Base-by-base conservation (phyloP, 2,888 invertebrate species). In the Helobdella robusta region DNA sequence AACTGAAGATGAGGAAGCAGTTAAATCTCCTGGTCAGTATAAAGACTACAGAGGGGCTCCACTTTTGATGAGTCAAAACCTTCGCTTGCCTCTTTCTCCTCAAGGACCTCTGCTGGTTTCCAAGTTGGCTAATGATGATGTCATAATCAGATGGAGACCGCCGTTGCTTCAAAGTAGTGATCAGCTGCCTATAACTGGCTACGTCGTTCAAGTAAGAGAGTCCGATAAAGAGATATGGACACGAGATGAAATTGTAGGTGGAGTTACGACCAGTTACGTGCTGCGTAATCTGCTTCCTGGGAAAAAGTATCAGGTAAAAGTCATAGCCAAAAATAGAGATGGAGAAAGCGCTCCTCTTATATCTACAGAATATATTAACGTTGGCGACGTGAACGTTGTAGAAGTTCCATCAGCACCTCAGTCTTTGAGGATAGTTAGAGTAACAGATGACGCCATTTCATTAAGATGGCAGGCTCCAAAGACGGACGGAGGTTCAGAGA, bases 191-290 rank as follows among this genome's bases (percentile, higher is more conserved):
- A 68, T 80, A 18, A 75, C 75, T 15, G 73, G 73, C 54, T 79
- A 79, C 71, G 69, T 74, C 59, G 69, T 80, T 6, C 76, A 77
- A 66, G 61, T 72, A 15, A 65, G 48, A 30, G 71, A 73, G 59
- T 63, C 68, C 11, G 73, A 74, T 50, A 89, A 91, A 65, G 89
- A 90, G 40, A 90, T 91, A 6, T 95, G 94, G 94, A 84, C 92
- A 76, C 89, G 78, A 88, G 89, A 75, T 90, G 93, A 88, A 91
- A 92, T 80, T 70, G 70, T 70, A 68, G 73, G 56, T 68, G 68
- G 36, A 2, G 59, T 64, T 23, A 67, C 65, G 8, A 68, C 68
- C 20, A 66, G 67, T 35, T 67, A 68, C 65, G 58, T 64, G 11
- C 60, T 70, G n/a, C 40, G 40, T 18, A 68, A 70, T 62, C 67